Evolutionary conservation across 1,140 invertebrate species (phyloP).

Genomic region (Anagrus nilaparvatae): DNA sequence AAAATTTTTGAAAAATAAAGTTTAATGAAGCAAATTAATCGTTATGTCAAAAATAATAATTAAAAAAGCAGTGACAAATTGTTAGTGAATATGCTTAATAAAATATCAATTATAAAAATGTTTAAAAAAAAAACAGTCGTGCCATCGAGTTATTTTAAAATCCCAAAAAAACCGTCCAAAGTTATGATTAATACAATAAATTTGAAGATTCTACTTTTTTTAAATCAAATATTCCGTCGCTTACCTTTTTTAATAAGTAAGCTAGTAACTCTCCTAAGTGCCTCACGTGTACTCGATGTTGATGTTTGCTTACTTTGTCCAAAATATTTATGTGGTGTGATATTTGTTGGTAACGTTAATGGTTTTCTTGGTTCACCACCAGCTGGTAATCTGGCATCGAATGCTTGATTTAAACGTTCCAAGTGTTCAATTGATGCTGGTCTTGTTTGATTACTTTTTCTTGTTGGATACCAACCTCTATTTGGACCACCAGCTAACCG

Average conservation of each 20-base stretch:
- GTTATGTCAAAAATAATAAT: too few species aligned
- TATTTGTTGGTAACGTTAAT: constrained; percentile 69
- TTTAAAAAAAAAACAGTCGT: too few species aligned
- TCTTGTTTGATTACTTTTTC: constrained; percentile 43
- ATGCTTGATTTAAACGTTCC: constrained; percentile 53
- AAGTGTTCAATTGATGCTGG: constrained; percentile 76
- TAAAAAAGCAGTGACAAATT: too few species aligned
- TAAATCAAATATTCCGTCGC: constrained; percentile 26
- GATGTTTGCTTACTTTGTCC: constrained; percentile 53
- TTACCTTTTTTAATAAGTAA: constrained; percentile 76
- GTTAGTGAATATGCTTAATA: too few species aligned
- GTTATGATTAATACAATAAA: too few species aligned
- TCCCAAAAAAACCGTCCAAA: background rate
- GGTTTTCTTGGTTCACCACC: constrained; percentile 57
- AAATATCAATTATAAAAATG: too few species aligned
- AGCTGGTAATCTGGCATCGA: constrained; percentile 41
- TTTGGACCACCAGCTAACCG: constrained; percentile 66
- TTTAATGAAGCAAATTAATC: too few species aligned
- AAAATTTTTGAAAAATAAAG: too few species aligned
- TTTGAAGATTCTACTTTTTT: background rate
- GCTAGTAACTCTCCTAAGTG: constrained; percentile 73
- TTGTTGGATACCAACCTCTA: constrained; percentile 71
- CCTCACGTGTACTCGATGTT: constrained; percentile 62
- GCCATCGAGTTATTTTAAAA: constrained; percentile 8
- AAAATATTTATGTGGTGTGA: constrained; percentile 73